phyloP scores from a whole-genome alignment of 1,140 invertebrate genomes.

The Trichonephila clavipes region DNA sequence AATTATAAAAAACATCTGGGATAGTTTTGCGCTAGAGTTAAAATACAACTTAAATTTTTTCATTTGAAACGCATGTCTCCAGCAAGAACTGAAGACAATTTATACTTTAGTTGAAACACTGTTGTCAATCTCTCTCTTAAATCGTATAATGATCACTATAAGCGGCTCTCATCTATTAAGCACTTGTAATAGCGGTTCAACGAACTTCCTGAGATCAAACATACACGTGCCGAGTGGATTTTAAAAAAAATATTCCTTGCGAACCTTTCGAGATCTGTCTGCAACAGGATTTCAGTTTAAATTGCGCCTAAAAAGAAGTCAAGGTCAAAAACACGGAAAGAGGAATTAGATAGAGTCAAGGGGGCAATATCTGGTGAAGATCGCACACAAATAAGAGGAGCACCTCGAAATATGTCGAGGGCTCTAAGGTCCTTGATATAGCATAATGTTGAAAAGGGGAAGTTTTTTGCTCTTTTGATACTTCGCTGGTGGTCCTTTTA shows the following conservation, averaged over 20 bases:
- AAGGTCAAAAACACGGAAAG: neutral
- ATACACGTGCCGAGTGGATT: neutral
- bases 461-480: neutral
- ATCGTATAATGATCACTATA: too few species aligned
- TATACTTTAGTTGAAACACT: too few species aligned
- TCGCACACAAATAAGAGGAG: constrained; percentile 11
- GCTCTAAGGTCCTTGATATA: constrained; percentile 3
- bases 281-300: neutral
- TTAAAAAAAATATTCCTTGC: neutral
- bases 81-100: too few species aligned
- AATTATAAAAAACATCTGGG: too few species aligned
- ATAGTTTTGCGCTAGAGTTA: too few species aligned
- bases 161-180: neutral
- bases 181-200: neutral
- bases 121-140: too few species aligned
- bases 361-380: neutral
- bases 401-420: constrained; percentile 33
- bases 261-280: neutral
- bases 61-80: too few species aligned
- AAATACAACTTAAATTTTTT: too few species aligned
- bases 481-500: constrained; percentile 5
- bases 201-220: neutral
- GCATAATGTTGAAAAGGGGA: neutral
- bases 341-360: neutral
- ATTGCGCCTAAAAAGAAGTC: neutral